These are phyloP conservation scores for Notoglanidium macrostoma DNA, from an alignment of 2,797 vertebrate genomes.

Conservation along the genomic window DNA sequence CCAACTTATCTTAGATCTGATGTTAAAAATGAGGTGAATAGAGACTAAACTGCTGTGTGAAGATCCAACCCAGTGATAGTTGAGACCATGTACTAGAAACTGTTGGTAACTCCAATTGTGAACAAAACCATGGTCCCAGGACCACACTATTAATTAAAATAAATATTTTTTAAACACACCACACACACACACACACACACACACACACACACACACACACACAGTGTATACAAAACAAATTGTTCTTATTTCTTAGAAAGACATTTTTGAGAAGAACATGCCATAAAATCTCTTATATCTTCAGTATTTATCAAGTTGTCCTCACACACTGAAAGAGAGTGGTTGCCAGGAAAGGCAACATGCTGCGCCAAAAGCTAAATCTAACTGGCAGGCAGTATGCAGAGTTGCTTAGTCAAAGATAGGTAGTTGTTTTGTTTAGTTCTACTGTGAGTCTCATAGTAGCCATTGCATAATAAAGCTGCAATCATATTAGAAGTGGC, in stretches of 20 bases:
- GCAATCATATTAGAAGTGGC: background rate
- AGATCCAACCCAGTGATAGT: background rate
- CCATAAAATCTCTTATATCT: background rate
- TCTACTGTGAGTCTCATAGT: background rate
- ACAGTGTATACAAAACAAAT: background rate
- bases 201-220: no score
- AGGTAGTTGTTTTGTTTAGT: background rate
- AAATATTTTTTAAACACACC: no score
- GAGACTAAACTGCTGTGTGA: background rate
- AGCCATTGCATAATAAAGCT: background rate
- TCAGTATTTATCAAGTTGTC: background rate
- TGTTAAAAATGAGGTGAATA: background rate
- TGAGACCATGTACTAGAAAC: background rate
- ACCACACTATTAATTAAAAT: background rate
- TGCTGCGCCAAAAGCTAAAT: background rate
- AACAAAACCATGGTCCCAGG: background rate
- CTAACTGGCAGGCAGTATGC: background rate
- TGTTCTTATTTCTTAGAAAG: background rate
- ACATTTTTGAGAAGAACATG: background rate
- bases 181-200: no score
- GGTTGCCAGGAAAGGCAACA: background rate
- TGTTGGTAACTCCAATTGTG: background rate
- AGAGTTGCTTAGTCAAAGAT: background rate
- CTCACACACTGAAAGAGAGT: background rate
- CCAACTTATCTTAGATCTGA: background rate